Percentiles rank a stretch among this genome's conserved stretches.
These are phyloP conservation scores for Eucriotettix oculatus DNA, from an alignment of 2,888 invertebrate genomes.

Conservation along the genomic window DNA sequence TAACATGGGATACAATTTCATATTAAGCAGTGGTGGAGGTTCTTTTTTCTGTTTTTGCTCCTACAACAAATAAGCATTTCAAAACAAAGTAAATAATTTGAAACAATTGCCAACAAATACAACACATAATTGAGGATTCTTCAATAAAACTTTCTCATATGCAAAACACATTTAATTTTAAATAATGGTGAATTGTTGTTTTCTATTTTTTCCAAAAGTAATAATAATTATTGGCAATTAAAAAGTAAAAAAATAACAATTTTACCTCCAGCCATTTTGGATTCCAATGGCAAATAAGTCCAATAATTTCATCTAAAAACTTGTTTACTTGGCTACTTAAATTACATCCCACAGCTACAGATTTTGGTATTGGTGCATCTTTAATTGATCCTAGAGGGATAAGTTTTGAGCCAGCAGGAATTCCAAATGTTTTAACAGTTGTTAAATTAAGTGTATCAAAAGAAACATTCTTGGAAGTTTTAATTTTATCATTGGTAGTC, in stretches of 20 bases:
- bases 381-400: slow-evolving; percentile 13
- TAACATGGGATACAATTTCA: slow-evolving; percentile 34
- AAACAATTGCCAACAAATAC: too few relatives aligned
- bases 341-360: background rate
- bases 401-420: background rate
- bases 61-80: background rate
- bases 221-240: background rate
- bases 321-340: background rate
- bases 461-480: background rate
- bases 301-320: slow-evolving; percentile 29
- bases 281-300: slow-evolving; percentile 44
- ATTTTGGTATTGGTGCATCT: slow-evolving; percentile 18
- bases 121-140: too few relatives aligned
- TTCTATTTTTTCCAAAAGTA: too few relatives aligned
- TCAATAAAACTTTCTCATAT: too few relatives aligned
- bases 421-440: background rate
- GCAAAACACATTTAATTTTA: too few relatives aligned
- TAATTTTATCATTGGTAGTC: background rate
- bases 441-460: background rate
- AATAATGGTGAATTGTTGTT: too few relatives aligned
- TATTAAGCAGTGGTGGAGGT: slow-evolving; percentile 36
- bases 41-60: slow-evolving; percentile 32
- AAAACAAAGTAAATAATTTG: too few relatives aligned
- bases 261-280: slow-evolving; percentile 40
- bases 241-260: background rate